Evolutionary conservation across 2,113 vertebrate genomes (phyloP), one percentile per base, ranked within the genome.

Genomic region (Brachyistius frenatus): DNA sequence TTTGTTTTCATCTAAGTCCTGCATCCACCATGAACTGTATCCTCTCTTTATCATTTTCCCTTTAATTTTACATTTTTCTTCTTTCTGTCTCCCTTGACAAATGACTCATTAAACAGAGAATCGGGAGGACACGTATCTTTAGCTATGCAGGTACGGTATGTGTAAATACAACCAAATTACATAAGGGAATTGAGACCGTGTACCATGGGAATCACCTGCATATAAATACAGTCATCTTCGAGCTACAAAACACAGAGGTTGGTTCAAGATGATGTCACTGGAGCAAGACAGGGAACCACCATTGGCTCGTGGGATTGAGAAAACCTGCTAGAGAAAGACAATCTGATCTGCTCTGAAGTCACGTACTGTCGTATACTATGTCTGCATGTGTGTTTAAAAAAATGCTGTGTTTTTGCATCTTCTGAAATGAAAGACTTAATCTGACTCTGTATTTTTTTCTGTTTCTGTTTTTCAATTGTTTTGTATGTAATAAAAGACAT

Each of bases 131-230:
- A 52, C 16, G 15, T 5, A 35, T 76, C 52, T 67, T 64, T 15
- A 52, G 67, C 30, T 63, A 41, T 35, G 46, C 55, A 49, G 2
- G 73, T 44, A 72, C 16, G 63, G 31, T 47, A n/a, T 70, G 50
- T 58, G 66, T 66, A 35, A 55, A 67, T 57, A 36, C 35, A 69
- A 61, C 10, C 2, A 16, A 41, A 78, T 73, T 60, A 52, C 53
- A 33, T 56, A 33, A 37, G 35, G 61, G 37, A 76, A 85, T 66
- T 66, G 53, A 73, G 58, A 60, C 30, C 66, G 69, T 68, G 64
- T 66, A 37, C 52, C 63, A 76, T 16, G 57, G 37, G 64, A 88
- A 60, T 80, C n/a, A 62, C 7, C 23, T 10, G 55, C 32, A 50
- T 62, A 50, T 23, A 60, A 11, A 52, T 9, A 46, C 9, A 14